These are phyloP conservation scores for Copidosoma aretas DNA, from an alignment of 2,888 invertebrate genomes.

Conservation along the genomic window DNA sequence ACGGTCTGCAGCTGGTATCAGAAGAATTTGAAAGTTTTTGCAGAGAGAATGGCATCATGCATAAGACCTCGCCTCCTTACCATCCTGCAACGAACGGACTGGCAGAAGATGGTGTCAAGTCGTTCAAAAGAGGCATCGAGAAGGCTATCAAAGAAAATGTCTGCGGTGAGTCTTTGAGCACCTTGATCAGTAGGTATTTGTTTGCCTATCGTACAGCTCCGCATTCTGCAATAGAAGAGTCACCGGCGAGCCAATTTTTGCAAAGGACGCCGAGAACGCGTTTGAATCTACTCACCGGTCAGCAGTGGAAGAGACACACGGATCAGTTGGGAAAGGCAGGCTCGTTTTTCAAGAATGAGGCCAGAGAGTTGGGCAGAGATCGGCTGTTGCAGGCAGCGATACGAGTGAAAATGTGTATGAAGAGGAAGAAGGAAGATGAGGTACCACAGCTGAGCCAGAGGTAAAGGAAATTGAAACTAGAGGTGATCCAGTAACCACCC, in stretches of 20 bases:
- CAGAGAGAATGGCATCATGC: no score
- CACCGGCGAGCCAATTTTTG: neutral
- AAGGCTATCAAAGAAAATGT: neutral
- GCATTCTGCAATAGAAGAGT: neutral
- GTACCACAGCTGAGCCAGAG: no score
- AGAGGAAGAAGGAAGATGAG: no score
- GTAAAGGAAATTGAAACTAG: no score
- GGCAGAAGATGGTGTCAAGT: neutral
- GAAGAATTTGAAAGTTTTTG: no score
- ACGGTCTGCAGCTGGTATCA: no score
- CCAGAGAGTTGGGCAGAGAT: neutral
- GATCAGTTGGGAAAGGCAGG: conserved; percentile 32
- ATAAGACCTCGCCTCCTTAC: no score
- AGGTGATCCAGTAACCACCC: no score
- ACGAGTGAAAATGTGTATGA: no score
- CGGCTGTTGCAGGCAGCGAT: no score
- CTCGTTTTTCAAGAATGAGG: neutral
- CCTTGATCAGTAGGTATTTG: neutral
- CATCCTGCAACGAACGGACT: no score
- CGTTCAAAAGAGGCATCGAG: neutral
- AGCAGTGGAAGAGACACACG: conserved; percentile 23
- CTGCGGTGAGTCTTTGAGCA: neutral
- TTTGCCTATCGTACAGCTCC: conserved; percentile 2
- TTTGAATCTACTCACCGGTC: neutral
- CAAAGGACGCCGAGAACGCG: neutral